These are phyloP conservation scores for Hephaestus fuliginosus DNA, from an alignment of 2,797 vertebrate genomes.

Conservation along the genomic window DNA sequence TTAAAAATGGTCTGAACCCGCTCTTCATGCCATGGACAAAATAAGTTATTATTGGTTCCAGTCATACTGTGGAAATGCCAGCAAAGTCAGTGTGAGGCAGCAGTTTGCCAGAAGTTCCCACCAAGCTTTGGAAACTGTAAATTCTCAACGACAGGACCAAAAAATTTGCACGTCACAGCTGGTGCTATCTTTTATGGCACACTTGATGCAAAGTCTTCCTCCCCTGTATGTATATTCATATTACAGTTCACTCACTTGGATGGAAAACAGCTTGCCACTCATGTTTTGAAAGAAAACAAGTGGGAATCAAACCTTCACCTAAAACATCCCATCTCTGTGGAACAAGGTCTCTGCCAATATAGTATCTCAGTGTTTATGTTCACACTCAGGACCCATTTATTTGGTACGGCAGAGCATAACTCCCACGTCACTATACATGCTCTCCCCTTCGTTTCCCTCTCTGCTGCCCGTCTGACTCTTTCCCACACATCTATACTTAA, in stretches of 20 bases:
- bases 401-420: conserved; percentile 34
- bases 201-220: conserved; percentile 43
- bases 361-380: conserved; percentile 52
- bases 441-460: conserved; percentile 33
- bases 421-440: conserved; percentile 40
- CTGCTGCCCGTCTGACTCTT: conserved; percentile 15
- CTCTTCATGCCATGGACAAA: conserved; percentile 42
- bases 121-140: conserved; percentile 46
- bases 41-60: conserved; percentile 59
- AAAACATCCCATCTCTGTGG: conserved; percentile 21
- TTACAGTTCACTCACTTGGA: conserved; percentile 36
- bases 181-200: conserved; percentile 50
- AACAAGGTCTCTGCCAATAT: conserved; percentile 52
- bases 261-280: conserved; percentile 40
- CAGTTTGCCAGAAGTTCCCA: conserved; percentile 53
- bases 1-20: conserved; percentile 40
- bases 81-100: conserved; percentile 53
- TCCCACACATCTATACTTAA: conserved; percentile 11
- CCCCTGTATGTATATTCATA: conserved; percentile 49
- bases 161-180: conserved; percentile 42
- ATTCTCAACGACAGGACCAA: conserved; percentile 37
- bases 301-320: conserved; percentile 49
- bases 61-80: conserved; percentile 46
- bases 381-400: conserved; percentile 63
- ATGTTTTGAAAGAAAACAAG: conserved; percentile 74